Conservation (phyloP, 1,140 invertebrate species). For the Drosophila truncata region DNA sequence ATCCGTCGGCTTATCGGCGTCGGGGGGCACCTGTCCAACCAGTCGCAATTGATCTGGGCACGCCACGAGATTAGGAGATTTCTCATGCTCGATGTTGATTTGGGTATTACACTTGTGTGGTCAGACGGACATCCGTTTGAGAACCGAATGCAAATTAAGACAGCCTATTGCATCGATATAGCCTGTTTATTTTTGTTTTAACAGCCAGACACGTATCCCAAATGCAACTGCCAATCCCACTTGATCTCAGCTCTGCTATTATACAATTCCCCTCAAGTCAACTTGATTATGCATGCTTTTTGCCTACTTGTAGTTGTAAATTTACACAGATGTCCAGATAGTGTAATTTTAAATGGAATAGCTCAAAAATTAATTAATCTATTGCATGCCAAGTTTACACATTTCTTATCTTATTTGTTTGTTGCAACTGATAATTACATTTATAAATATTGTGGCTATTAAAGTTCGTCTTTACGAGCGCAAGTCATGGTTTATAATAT, state of each 20-base stretch:
- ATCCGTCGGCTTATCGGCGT: conserved; percentile 21
- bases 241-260: background rate
- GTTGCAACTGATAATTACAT: background rate
- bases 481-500: background rate
- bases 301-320: background rate
- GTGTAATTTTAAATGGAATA: background rate
- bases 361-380: background rate
- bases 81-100: conserved; percentile 6
- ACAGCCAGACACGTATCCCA: conserved; percentile 1
- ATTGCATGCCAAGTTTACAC: background rate
- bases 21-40: conserved; percentile 28
- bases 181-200: conserved; percentile 1
- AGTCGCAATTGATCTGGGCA: conserved; percentile 23
- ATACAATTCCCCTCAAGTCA: conserved; percentile 7
- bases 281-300: conserved; percentile 29
- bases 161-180: background rate
- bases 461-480: background rate
- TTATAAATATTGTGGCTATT: background rate
- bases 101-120: background rate
- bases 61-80: conserved; percentile 16
- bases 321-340: conserved; percentile 15
- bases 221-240: conserved; percentile 11
- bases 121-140: conserved; percentile 8
- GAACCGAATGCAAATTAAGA: conserved; percentile 9
- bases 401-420: background rate